phyloP scores from a whole-genome alignment of 2,113 vertebrate species.

The Entelurus aequoreus region DNA sequence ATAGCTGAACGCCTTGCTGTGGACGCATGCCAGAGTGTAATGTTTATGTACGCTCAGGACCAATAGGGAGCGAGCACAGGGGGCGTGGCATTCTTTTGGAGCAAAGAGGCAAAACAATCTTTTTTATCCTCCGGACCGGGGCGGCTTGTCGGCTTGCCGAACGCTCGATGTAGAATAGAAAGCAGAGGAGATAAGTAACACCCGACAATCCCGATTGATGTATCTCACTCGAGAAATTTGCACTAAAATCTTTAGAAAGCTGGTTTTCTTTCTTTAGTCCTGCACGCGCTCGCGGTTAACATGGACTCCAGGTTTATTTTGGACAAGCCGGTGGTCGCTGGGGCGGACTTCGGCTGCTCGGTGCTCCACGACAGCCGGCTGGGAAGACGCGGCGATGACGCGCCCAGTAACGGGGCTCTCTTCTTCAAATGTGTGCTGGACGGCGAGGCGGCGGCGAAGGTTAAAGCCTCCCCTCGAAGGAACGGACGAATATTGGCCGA shows the following conservation, averaged over 20 bases:
- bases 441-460: slow-evolving; percentile 42
- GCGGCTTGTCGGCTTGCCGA: slow-evolving; percentile 56
- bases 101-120: slow-evolving; percentile 77
- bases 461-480: slow-evolving; percentile 40
- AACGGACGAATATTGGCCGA: slow-evolving; percentile 57
- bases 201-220: slow-evolving; percentile 71
- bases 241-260: slow-evolving; percentile 62
- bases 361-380: slow-evolving; percentile 44
- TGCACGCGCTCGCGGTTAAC: slow-evolving; percentile 44
- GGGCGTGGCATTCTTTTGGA: slow-evolving; percentile 68
- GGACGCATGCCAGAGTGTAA: slow-evolving; percentile 72
- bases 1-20: slow-evolving; percentile 44
- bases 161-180: slow-evolving; percentile 55
- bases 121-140: slow-evolving; percentile 67
- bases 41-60: slow-evolving; percentile 64
- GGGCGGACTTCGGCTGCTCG: slow-evolving; percentile 47
- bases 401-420: slow-evolving; percentile 43
- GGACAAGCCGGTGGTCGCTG: slow-evolving; percentile 58
- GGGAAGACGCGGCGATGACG: slow-evolving; percentile 32
- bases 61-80: slow-evolving; percentile 63
- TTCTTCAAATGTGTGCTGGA: slow-evolving; percentile 52
- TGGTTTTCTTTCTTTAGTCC: slow-evolving; percentile 65
- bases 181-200: slow-evolving; percentile 24
- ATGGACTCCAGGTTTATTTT: slow-evolving; percentile 74
- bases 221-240: slow-evolving; percentile 57